These are phyloP conservation scores for Danaus chrysippus DNA, from an alignment of 2,888 invertebrate genomes.

Conservation along the genomic window DNA sequence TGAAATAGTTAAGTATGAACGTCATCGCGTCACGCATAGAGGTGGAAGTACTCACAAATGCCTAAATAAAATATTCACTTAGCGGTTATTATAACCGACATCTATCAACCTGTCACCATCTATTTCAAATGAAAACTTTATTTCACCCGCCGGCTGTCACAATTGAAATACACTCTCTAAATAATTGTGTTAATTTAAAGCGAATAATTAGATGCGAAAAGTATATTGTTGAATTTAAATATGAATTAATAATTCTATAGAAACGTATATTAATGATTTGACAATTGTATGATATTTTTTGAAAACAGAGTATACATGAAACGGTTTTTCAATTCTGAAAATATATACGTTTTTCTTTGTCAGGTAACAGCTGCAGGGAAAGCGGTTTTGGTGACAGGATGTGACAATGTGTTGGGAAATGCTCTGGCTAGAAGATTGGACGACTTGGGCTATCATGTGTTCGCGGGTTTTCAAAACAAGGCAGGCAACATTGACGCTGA, in stretches of 20 bases:
- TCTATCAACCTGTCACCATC: constrained; percentile 67
- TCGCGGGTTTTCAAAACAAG: constrained; percentile 88
- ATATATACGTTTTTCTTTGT: background rate
- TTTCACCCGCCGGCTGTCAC: constrained; percentile 37
- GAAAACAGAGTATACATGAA: too few relatives aligned
- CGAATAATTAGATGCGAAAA: background rate
- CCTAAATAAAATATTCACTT: constrained; percentile 68
- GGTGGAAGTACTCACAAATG: constrained; percentile 44
- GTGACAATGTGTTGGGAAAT: constrained; percentile 87
- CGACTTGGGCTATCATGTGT: constrained; percentile 92
- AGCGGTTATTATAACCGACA: constrained; percentile 63
- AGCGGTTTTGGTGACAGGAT: constrained; percentile 90
- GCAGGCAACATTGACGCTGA: constrained; percentile 84
- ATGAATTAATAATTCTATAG: too few relatives aligned
- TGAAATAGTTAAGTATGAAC: constrained; percentile 64
- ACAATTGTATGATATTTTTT: too few relatives aligned
- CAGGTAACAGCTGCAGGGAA: constrained; percentile 91
- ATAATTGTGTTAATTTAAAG: constrained; percentile 5
- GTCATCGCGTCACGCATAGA: constrained; percentile 60
- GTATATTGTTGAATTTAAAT: too few relatives aligned
- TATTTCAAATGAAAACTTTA: constrained; percentile 67
- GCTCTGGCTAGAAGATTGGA: constrained; percentile 88
- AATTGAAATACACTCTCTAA: constrained; percentile 14
- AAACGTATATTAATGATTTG: too few relatives aligned
- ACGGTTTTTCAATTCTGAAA: too few relatives aligned